These are phyloP conservation scores for Tetrapedia diversipes DNA, from an alignment of 2,888 invertebrate genomes.

Conservation along the genomic window DNA sequence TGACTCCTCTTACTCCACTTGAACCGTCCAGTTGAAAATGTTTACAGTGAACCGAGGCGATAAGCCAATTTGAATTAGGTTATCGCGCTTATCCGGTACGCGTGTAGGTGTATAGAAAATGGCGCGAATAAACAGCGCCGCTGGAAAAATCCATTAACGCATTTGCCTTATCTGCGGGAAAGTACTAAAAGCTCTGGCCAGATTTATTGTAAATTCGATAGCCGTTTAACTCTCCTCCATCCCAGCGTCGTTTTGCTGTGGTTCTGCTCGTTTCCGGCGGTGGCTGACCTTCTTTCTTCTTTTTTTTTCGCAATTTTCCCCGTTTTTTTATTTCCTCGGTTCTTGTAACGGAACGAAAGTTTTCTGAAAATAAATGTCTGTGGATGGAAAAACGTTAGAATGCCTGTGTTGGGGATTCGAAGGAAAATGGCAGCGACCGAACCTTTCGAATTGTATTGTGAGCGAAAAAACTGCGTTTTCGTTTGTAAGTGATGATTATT, in stretches of 20 bases:
- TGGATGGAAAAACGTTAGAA: slow-evolving; percentile 2
- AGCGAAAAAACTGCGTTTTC: neutral
- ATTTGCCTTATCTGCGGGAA: slow-evolving; percentile 47
- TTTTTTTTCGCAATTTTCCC: neutral
- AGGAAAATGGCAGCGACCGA: slow-evolving; percentile 1
- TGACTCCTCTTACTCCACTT: too few species aligned
- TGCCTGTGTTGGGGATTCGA: neutral
- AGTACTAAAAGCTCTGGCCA: slow-evolving; percentile 47
- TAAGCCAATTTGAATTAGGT: slow-evolving; percentile 55
- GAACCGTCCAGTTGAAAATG: slow-evolving; percentile 19
- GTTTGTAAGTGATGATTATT: slow-evolving; percentile 31
- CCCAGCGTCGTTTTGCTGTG: neutral
- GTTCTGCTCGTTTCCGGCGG: neutral
- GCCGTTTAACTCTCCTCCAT: slow-evolving; percentile 30
- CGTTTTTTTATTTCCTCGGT: neutral
- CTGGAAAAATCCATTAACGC: slow-evolving; percentile 54
- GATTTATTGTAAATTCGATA: slow-evolving; percentile 53
- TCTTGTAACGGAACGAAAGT: neutral
- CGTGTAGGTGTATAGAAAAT: slow-evolving; percentile 10
- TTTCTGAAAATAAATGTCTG: neutral
- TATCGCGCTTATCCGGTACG: slow-evolving; percentile 39
- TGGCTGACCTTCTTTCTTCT: neutral
- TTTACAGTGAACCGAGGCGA: slow-evolving; percentile 44
- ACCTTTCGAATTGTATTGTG: neutral
- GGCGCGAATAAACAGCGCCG: slow-evolving; percentile 22